Evolutionary conservation across 2,113 vertebrate species (phyloP).

Genomic region (Quiscalus mexicanus): DNA sequence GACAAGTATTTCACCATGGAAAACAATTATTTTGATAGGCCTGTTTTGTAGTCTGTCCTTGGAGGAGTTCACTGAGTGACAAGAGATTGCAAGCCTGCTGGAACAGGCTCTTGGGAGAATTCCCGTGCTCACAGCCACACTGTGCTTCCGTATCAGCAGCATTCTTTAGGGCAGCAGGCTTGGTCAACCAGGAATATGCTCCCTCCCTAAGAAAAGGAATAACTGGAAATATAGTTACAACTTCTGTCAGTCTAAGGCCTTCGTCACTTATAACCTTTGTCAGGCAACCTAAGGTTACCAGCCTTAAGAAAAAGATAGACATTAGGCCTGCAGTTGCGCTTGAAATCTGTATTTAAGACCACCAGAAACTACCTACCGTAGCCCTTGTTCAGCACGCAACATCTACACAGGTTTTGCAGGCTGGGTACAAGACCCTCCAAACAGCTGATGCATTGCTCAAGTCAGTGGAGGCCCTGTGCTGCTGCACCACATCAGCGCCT

Average conservation of each 20-base stretch:
- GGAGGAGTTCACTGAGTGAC: background rate
- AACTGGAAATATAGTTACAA: background rate
- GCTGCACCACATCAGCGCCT: background rate
- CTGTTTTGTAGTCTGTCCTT: background rate
- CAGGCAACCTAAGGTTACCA: background rate
- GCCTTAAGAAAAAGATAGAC: background rate
- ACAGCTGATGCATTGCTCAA: accelerated
- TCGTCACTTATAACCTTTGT: background rate
- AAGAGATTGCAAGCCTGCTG: background rate
- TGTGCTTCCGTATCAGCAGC: background rate
- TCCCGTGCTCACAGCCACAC: accelerated
- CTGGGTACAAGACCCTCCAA: background rate
- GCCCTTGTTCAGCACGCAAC: background rate
- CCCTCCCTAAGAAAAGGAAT: background rate
- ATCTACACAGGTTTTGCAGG: background rate
- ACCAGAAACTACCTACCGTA: accelerated
- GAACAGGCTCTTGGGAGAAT: background rate
- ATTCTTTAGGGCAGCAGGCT: background rate
- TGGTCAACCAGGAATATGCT: background rate
- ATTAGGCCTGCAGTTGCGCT: background rate
- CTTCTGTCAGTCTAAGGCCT: background rate
- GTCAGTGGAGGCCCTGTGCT: background rate
- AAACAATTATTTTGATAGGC: background rate
- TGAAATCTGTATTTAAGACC: background rate
- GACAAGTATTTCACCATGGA: constrained; percentile 15